phyloP scores from a whole-genome alignment of 2,797 vertebrate species.

The Acestrorhynchus altus region DNA sequence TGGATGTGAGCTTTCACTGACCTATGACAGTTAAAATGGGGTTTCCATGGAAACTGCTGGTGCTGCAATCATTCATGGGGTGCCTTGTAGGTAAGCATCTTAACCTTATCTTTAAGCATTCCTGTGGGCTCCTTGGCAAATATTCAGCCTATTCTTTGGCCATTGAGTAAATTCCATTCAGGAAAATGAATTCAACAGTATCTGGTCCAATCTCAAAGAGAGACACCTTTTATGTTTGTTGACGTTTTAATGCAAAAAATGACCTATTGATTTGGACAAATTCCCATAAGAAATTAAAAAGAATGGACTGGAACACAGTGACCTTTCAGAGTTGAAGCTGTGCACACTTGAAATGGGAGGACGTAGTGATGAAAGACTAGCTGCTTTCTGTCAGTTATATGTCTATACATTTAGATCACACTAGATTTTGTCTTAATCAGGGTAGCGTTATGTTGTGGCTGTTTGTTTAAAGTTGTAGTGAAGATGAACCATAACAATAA shows the following conservation, averaged over 20 bases:
- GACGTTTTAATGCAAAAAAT: background rate
- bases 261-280: background rate
- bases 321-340: background rate
- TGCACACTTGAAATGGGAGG: background rate
- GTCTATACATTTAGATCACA: no score
- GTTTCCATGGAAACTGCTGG: constrained; percentile 94
- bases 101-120: constrained; percentile 58
- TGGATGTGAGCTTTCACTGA: constrained; percentile 77
- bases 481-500: background rate
- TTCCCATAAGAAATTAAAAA: constrained; percentile 1
- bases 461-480: background rate
- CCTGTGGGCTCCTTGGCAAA: constrained; percentile 39
- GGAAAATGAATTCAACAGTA: constrained; percentile 4
- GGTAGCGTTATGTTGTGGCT: background rate
- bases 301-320: background rate
- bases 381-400: background rate
- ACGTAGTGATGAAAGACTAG: background rate
- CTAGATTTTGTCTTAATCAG: no score
- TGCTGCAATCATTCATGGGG: constrained; percentile 85
- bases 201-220: constrained; percentile 9
- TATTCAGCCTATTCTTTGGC: constrained; percentile 48
- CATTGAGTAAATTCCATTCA: constrained; percentile 43
- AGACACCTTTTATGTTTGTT: background rate
- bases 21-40: constrained; percentile 89
- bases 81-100: constrained; percentile 89